These are phyloP conservation scores for Ispidina picta DNA, from an alignment of 2,797 vertebrate species.

Conservation along the genomic window DNA sequence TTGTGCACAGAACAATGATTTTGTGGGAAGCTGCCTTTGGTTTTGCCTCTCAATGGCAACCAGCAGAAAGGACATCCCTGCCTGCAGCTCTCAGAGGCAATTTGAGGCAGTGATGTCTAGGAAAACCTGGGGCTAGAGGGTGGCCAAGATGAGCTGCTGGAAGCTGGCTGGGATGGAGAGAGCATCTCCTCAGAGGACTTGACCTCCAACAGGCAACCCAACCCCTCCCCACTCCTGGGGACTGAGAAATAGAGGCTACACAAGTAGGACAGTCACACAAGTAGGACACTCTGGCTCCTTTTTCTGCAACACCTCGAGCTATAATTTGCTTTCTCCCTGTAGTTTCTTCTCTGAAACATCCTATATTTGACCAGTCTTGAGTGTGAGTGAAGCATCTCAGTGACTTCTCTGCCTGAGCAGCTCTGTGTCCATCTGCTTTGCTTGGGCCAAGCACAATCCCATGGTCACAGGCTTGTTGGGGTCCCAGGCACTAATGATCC, in stretches of 20 bases:
- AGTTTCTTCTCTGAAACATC: background rate
- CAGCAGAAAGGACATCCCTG: background rate
- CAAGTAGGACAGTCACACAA: background rate
- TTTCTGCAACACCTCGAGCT: background rate
- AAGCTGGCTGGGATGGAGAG: background rate
- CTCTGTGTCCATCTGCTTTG: background rate
- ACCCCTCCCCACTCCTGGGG: accelerated
- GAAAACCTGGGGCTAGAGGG: background rate
- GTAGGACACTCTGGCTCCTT: background rate
- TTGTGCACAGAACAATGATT: no score
- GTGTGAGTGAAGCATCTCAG: accelerated
- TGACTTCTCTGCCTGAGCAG: background rate
- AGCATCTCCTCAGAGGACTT: background rate
- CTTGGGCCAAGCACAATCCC: background rate
- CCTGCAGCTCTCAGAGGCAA: background rate
- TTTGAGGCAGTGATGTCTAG: background rate
- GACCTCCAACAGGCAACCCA: background rate
- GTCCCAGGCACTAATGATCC: background rate
- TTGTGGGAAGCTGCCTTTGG: background rate
- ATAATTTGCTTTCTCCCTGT: background rate
- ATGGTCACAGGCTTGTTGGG: background rate
- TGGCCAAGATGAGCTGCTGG: background rate
- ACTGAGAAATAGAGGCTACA: background rate
- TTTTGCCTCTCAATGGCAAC: background rate
- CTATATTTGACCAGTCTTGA: background rate